These are phyloP conservation scores for Triplophysa siluroides DNA, from an alignment of 2,113 vertebrate genomes.

Conservation along the genomic window DNA sequence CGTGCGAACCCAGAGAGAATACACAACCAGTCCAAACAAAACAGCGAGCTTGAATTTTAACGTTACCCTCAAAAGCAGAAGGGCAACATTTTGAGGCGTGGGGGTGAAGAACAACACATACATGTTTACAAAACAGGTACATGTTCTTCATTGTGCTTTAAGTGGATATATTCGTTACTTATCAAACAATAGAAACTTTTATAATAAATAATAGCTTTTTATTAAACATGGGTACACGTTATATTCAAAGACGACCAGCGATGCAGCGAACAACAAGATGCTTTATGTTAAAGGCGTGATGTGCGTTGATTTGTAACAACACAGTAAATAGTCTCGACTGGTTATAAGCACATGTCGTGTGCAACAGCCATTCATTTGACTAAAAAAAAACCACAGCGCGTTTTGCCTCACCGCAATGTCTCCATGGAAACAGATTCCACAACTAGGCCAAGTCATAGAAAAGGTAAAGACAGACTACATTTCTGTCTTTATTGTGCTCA, in stretches of 20 bases:
- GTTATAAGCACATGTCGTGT: background rate
- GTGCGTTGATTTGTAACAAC: background rate
- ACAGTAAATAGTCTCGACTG: background rate
- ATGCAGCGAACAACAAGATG: background rate
- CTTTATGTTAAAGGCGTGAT: background rate
- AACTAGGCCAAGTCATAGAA: background rate
- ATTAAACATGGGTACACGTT: background rate
- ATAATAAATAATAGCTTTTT: background rate
- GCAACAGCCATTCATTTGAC: background rate
- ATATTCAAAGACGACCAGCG: background rate
- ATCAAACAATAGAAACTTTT: too few relatives aligned
- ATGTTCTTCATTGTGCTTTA: too few relatives aligned
- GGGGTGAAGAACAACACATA: too few relatives aligned
- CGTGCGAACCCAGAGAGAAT: too few relatives aligned
- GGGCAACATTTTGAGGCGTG: too few relatives aligned
- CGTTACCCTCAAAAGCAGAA: too few relatives aligned
- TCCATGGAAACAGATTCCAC: background rate
- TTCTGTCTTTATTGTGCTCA: background rate
- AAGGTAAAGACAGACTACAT: background rate
- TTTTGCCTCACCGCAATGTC: background rate
- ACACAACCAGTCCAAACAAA: too few relatives aligned
- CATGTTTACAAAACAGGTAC: too few relatives aligned
- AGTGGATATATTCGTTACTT: too few relatives aligned
- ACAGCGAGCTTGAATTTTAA: too few relatives aligned
- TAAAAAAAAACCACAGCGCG: background rate